phyloP scores from a whole-genome alignment of 2,888 invertebrate genomes.

The Thereva unica region DNA sequence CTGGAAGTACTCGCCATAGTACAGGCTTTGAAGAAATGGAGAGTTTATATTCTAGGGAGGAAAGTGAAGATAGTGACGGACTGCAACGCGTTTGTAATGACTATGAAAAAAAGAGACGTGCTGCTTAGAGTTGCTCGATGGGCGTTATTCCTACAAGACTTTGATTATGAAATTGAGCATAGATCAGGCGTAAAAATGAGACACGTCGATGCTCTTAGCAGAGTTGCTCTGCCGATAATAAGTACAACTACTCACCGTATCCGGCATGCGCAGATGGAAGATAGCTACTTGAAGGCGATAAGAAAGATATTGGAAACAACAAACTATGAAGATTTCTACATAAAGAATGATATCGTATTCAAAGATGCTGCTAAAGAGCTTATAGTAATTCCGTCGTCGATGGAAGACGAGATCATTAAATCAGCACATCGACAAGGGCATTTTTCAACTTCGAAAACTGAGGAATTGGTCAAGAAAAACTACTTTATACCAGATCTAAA shows the following conservation, averaged over 20 bases:
- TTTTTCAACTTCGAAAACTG: conserved; percentile 14
- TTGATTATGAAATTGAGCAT: conserved; percentile 22
- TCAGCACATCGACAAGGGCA: conserved; percentile 23
- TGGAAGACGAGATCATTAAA: conserved; percentile 27
- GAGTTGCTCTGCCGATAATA: conserved; percentile 20
- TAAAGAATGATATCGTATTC: not conserved
- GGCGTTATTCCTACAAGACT: no score
- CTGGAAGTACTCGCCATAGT: conserved; percentile 36
- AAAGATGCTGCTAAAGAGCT: conserved; percentile 4
- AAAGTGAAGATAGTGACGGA: no score
- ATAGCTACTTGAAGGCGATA: not conserved
- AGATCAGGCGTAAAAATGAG: conserved; percentile 14
- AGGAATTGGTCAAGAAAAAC: conserved; percentile 11
- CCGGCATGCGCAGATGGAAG: conserved; percentile 6
- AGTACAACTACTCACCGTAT: conserved; percentile 9
- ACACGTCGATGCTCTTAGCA: conserved; percentile 33
- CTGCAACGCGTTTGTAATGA: no score
- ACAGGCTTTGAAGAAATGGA: no score
- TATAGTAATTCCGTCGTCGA: conserved; percentile 26
- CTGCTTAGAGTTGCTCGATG: conserved; percentile 13
- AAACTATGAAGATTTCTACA: conserved; percentile 8
- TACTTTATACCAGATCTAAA: conserved; percentile 16
- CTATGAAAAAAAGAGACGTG: conserved; percentile 16
- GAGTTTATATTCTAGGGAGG: no score
- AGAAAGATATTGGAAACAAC: conserved; percentile 17